Evolutionary conservation across 2,113 vertebrate genomes (phyloP), one percentile per base, ranked within the genome.

Genomic region (Paraplagusia blochii): DNA sequence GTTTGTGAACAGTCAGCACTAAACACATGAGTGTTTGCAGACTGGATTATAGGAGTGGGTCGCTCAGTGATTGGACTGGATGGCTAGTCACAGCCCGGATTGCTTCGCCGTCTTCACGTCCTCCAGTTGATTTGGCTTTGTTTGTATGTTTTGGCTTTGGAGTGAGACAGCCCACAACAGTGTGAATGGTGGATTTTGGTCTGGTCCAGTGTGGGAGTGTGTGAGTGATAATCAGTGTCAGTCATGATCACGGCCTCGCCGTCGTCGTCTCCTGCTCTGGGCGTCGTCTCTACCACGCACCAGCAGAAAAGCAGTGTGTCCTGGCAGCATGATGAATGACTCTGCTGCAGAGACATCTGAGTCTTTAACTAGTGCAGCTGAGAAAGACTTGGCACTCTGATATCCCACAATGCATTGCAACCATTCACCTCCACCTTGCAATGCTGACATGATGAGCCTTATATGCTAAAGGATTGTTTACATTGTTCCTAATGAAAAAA

Each of bases 1-100:
- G 77, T 69, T 79, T 77, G 75, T 81, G 75, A 77, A 60, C 66
- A 74, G 74, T 80, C 80, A 71, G 83, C 80, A 70, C 53, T 66
- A 71, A 77, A 73, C 80, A 83, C 63, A 83, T 82, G 74, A 67
- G 35, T 68, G 66, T 76, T 56, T 67, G 71, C 56, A 71, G 71
- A 53, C 65, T 36, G 58, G 58, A 69, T 81, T 80, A 76, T 54
- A 69, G 70, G 64, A 58, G 44, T 60, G 51, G 48, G 65, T 68
- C 76, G 60, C 58, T 70, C 47, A 70, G 45, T 67, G 69, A 83
- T 58, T 66, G n/a, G 48, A 66, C 70, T 77, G 77, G 56, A 66
- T 50, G 61, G 63, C 4, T 62, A 29, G 22, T 53, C 52, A 47
- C 51, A 62, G 48, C 61, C 66, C 46, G 60, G 55, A 61, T 18